Evolutionary conservation across 1,140 invertebrate species (phyloP), one percentile per base, ranked within the genome.

Genomic region (Anthonomus grandis): DNA sequence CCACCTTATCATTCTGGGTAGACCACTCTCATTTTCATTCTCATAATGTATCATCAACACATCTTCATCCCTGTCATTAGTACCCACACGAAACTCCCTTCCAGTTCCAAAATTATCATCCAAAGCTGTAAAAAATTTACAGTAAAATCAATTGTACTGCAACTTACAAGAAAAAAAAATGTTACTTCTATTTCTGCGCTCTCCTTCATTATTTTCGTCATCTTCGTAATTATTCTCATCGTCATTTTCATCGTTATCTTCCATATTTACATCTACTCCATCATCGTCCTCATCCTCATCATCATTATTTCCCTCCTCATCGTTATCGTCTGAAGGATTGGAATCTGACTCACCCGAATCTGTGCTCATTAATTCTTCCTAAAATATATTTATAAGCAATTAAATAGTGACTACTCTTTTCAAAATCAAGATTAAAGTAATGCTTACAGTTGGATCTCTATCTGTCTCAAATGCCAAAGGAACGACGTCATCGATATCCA

Each of bases 41-140:
- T 69, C 67, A 60, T 83, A 83, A 44, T 82, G 81, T 56, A 84
- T 82, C 79, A 84, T 83, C 3, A 84, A 72, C 36, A 83, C 78
- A 64, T 83, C 82, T 59, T 83, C 78, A 17, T 79, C 75, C 37
- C 79, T 72, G 48, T 83, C 82, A 15, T 74, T 65, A 6, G 77
- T 74, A 9, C 79, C 42, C 24, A 58, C 57, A 41, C 62, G 48
- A 27, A 63, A 64, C 54, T 24, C 18, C 12, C 8, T 22, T 22
- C 6, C 5, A 25, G 27, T 9, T 37, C 15, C 24, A 31, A 27
- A 27, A 36, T 46, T 46, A 62, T 44, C 22, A 44, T 22, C 19
- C 39, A 49, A 74, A 13, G 10, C 13, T 34, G 1, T 34, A 12
- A 10, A 34, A 34, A 80, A n/a, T n/a, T n/a, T n/a, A n/a, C n/a